Evolutionary conservation across 2,888 invertebrate genomes (phyloP).

Genomic region (Dicyrtomina minuta): DNA sequence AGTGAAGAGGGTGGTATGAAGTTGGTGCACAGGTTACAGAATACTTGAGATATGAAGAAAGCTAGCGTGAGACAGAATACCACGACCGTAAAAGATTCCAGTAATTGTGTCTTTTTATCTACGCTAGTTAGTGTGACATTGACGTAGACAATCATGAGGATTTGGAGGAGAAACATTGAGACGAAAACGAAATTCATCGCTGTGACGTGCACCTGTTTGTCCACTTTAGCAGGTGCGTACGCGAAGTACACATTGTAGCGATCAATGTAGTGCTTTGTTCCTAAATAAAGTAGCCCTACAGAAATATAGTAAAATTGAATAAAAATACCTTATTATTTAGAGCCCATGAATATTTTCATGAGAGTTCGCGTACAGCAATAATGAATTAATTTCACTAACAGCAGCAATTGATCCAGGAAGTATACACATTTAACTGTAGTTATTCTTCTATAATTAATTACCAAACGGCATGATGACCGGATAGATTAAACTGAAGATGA

Average conservation of each 20-base stretch:
- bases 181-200: slow-evolving; percentile 82
- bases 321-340: too few species aligned
- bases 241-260: slow-evolving; percentile 94
- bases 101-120: background rate
- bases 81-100: slow-evolving; percentile 59
- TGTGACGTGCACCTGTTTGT: slow-evolving; percentile 76
- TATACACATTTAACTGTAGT: too few species aligned
- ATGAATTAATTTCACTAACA: slow-evolving; percentile 4
- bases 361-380: too few species aligned
- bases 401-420: too few species aligned
- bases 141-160: slow-evolving; percentile 64
- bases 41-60: slow-evolving; percentile 58
- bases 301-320: too few species aligned
- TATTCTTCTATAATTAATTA: slow-evolving; percentile 57
- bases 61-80: slow-evolving; percentile 69
- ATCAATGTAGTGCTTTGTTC: slow-evolving; percentile 88
- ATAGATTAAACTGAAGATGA: slow-evolving; percentile 88
- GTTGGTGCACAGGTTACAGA: slow-evolving; percentile 60
- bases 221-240: slow-evolving; percentile 84
- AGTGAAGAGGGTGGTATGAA: too few species aligned
- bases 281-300: slow-evolving; percentile 74
- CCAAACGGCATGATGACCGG: slow-evolving; percentile 93
- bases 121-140: background rate
- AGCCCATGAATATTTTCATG: too few species aligned
- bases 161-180: slow-evolving; percentile 72